A percentile compares a stretch with the other conserved stretches of the same genome.
These are phyloP conservation scores for Oenanthe melanoleuca DNA, from an alignment of 2,113 vertebrate species.

Conservation along the genomic window DNA sequence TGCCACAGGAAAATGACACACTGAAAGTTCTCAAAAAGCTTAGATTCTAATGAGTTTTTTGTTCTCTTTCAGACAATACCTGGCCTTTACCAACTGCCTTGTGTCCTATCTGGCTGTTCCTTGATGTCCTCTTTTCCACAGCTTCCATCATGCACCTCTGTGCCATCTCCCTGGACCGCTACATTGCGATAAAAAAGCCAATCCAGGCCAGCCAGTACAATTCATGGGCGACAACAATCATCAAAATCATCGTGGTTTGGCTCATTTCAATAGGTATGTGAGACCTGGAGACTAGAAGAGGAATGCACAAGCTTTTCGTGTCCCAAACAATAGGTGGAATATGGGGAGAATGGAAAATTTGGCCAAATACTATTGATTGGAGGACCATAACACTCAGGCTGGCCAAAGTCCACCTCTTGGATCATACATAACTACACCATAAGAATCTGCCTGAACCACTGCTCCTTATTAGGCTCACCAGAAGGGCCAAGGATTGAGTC, in stretches of 20 bases:
- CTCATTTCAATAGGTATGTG: constrained; percentile 94
- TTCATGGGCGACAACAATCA: constrained; percentile 88
- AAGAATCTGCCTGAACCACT: not conserved
- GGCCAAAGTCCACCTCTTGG: not conserved
- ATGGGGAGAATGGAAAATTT: not conserved
- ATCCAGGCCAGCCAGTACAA: constrained; percentile 97
- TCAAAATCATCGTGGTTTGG: constrained; percentile 95
- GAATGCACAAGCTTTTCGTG: not conserved
- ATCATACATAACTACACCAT: not conserved
- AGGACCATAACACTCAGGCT: not conserved
- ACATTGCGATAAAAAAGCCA: constrained; percentile 97
- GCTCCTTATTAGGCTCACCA: not conserved
- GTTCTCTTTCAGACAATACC: constrained; percentile 83
- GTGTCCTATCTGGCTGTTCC: constrained; percentile 95
- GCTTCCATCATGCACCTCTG: constrained; percentile 99
- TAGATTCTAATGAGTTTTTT: constrained; percentile 33
- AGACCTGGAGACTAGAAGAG: not conserved
- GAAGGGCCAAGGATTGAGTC: not conserved
- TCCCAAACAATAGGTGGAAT: not conserved
- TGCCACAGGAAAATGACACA: not conserved
- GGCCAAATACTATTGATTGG: not conserved
- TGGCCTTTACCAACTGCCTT: constrained; percentile 91
- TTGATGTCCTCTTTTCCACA: constrained; percentile 98
- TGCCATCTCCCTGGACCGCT: constrained; percentile 97
- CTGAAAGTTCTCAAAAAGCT: not conserved